Evolutionary conservation across 2,888 invertebrate species (phyloP), one percentile per base, ranked within the genome.

Genomic region (Diloba caeruleocephala): DNA sequence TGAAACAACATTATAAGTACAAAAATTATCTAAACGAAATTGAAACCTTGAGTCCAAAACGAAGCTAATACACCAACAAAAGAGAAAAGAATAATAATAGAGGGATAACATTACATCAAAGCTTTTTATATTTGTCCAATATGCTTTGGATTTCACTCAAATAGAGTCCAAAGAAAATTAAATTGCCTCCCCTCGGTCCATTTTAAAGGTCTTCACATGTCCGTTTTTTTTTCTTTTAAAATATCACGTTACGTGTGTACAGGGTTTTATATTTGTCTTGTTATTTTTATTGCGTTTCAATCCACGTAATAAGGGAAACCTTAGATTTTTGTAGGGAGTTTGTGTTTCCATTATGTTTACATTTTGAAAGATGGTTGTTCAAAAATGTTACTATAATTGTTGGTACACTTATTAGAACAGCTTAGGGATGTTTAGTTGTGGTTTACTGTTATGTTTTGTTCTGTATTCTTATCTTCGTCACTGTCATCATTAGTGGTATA

Each of bases 81-180:
- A 82, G 61, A 57, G 5, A 14, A 53, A 63, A 68, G 62, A 65
- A 69, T 67, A 72, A 78, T 75, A 65, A 70, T 56, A 74, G 73
- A 77, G 82, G 83, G 83, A 81, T 85, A 74, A 80, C 76, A 86
- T 90, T 85, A 90, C 88, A 85, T 90, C 90, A 89, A 90, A 89
- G 89, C 88, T 79, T 82, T 81, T 78, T 84, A 79, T 80, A 85
- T 82, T 77, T 81, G 84, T 85, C 85, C 91, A 87, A 88, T 90
- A 90, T 91, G 90, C 88, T 91, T 88, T 80, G 84, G 88, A 91
- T 92, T 92, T 88, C 89, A 84, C 85, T 87, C 88, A 87, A n/a
- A 88, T 87, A 79, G 82, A 82, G 89, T 85, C 88, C 84, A 78
- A 69, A 73, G 79, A 76, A 90, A 92, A 92, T 92, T 90, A 90